Conservation (phyloP, 2,888 invertebrate genomes). For the Dastarcus helophoroides region DNA sequence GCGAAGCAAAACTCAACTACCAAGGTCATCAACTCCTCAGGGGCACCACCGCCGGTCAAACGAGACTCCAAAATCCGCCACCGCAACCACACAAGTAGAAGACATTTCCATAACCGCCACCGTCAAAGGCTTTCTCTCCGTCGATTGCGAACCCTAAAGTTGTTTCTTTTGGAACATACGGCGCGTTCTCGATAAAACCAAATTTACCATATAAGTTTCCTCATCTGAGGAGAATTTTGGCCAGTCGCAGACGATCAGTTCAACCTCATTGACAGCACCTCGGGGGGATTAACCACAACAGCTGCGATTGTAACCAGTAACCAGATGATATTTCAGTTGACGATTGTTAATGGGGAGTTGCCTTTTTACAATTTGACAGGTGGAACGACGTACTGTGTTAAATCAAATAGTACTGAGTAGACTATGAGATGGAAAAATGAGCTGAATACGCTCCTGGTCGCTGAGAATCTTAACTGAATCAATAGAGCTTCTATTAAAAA, state of each 20-base stretch:
- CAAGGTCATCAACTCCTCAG: constrained; percentile 8
- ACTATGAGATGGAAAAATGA: constrained; percentile 34
- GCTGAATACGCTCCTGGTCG: constrained; percentile 15
- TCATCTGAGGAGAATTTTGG: constrained; percentile 35
- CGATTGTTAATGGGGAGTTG: neutral
- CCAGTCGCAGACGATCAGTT: constrained; percentile 30
- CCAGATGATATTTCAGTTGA: no score
- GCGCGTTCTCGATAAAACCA: constrained; percentile 39
- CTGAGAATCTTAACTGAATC: neutral
- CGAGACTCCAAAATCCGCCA: neutral
- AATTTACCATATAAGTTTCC: constrained; percentile 41
- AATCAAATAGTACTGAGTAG: constrained; percentile 38
- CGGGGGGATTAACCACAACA: constrained; percentile 27
- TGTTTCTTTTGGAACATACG: constrained; percentile 44
- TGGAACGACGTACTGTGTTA: constrained; percentile 30
- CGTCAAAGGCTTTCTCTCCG: constrained; percentile 40
- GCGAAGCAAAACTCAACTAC: constrained; percentile 9
- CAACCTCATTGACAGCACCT: constrained; percentile 33
- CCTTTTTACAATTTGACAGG: neutral
- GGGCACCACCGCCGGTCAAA: neutral
- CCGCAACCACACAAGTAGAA: constrained; percentile 8
- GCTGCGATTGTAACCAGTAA: neutral
- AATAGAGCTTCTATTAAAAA: no score
- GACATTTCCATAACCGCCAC: constrained; percentile 14
- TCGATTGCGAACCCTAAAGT: constrained; percentile 34